Evolutionary conservation across 2,888 invertebrate species (phyloP).

Genomic region (Sipha maydis): DNA sequence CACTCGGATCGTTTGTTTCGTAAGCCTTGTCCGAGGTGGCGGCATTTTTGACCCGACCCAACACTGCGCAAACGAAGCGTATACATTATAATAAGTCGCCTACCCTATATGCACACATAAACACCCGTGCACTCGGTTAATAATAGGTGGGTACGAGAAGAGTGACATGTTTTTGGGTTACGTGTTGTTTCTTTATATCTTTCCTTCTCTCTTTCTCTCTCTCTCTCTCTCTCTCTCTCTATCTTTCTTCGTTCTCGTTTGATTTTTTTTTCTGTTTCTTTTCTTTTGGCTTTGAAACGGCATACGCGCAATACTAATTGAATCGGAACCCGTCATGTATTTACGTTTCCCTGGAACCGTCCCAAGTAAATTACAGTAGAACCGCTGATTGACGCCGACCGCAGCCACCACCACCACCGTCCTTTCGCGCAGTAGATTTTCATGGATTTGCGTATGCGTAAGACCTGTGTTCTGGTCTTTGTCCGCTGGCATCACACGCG

Average conservation of each 20-base stretch:
- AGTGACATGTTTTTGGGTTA: background rate
- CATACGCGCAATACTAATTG: constrained; percentile 18
- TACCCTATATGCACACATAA: no score
- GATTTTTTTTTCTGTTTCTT: background rate
- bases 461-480: background rate
- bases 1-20: no score
- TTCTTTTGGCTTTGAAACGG: constrained; percentile 21
- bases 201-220: no score
- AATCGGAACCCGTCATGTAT: constrained; percentile 38
- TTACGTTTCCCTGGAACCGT: constrained; percentile 29
- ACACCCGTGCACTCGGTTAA: background rate
- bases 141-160: background rate
- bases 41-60: no score
- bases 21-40: no score
- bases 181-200: background rate
- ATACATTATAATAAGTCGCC: no score
- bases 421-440: background rate
- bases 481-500: background rate
- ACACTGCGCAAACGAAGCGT: no score
- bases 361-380: constrained; percentile 25
- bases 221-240: no score
- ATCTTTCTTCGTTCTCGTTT: background rate
- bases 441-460: background rate
- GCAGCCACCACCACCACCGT: background rate
- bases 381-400: constrained; percentile 30